Evolutionary conservation across 2,113 vertebrate species (phyloP).

Genomic region (Lasiurus borealis): DNA sequence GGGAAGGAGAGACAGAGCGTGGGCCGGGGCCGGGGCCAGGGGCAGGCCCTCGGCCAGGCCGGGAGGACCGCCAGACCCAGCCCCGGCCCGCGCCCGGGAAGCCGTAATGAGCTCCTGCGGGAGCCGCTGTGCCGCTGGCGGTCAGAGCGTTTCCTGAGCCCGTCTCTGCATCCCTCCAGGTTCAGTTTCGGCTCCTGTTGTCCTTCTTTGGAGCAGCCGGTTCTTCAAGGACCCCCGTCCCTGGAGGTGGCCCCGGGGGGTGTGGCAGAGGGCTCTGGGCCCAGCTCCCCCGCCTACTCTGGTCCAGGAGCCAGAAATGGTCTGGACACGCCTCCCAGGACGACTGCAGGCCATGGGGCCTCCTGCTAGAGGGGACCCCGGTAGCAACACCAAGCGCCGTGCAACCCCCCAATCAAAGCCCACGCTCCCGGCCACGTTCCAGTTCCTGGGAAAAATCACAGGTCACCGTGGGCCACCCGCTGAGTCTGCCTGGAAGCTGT

Average conservation of each 20-base stretch:
- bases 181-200: slow-evolving; percentile 18
- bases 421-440: accelerated
- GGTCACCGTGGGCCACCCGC: neutral
- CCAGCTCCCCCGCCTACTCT: accelerated
- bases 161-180: neutral
- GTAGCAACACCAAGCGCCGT: accelerated
- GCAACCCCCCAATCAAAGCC: accelerated
- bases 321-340: neutral
- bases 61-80: neutral
- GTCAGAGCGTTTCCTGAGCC: slow-evolving; percentile 11
- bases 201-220: neutral
- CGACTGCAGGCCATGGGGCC: neutral
- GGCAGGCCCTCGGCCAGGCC: slow-evolving; percentile 44
- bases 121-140: neutral
- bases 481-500: neutral
- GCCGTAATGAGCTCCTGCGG: slow-evolving; percentile 65
- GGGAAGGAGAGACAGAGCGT: neutral
- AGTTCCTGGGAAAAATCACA: neutral
- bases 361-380: accelerated
- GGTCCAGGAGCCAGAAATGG: neutral
- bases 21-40: neutral
- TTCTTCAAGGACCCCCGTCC: neutral
- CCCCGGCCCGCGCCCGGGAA: neutral
- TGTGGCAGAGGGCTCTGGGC: accelerated
- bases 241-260: neutral